Evolutionary conservation across 2,113 vertebrate genomes (phyloP), one percentile per base, ranked within the genome.

Genomic region (Felis catus): DNA sequence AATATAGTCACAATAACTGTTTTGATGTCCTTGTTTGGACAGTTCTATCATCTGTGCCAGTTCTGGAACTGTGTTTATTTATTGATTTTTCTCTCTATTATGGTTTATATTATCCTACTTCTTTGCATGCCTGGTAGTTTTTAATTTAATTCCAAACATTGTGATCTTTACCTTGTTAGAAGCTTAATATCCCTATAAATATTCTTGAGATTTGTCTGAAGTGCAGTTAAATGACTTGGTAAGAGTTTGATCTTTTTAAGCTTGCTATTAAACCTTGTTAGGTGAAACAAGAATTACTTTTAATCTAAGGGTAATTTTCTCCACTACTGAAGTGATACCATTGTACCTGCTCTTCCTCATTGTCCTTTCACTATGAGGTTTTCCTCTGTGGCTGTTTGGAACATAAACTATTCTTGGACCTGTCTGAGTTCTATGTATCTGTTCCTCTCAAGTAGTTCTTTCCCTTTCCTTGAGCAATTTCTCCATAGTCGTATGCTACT

Each of bases 151-250:
- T 73, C 63, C 25, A 84, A 90, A 94, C 16, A 18, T 48, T 73
- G 15, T 58, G 33, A 83, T 36, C 71, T 84, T 94, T 29, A 82
- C 23, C 41, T 91, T 76, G 9, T 76, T 53, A 61, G 31, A 61
- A 80, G 71, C 31, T 71, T 89, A 87, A 45, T 79, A 58, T 78
- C 88, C 79, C 45, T 66, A 10, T 84, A 80, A 92, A 41, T 89
- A 94, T 92, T 94, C 53, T 83, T 92, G 70, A 73, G 45, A 29
- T 89, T 92, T 80, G 53, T 89, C 45, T 91, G 70, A 94, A 91
- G 14, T 48, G 11, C 79, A 31, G 51, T 84, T 96, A 70, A 63
- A 41, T 79, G 74, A 18, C 65, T 96, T 66, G 51, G 63, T 63
- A 39, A 25, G 4, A 89, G 12, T 53, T 89, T 92, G 39, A 94